phyloP scores from a whole-genome alignment of 2,797 vertebrate species.

The Rhinatrema bivittatum region DNA sequence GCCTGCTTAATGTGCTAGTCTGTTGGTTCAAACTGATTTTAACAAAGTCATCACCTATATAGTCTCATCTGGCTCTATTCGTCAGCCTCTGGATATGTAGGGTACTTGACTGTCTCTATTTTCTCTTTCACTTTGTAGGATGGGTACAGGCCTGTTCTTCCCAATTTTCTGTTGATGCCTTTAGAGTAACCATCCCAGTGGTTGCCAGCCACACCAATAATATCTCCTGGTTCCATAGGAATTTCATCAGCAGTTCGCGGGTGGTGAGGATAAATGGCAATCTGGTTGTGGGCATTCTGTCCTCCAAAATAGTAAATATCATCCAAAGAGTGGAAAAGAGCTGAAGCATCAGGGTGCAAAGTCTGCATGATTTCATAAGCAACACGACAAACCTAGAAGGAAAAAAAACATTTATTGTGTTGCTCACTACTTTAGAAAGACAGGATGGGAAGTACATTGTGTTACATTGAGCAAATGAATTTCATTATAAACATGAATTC shows the following conservation, averaged over 20 bases:
- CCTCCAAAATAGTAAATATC: slow-evolving; percentile 98
- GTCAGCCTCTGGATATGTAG: slow-evolving; percentile 89
- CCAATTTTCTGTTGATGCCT: slow-evolving; percentile 92
- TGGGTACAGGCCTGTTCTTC: slow-evolving; percentile 91
- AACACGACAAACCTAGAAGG: slow-evolving; percentile 86
- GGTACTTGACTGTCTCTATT: slow-evolving; percentile 94
- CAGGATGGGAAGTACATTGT: too few relatives aligned
- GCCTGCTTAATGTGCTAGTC: slow-evolving; percentile 34
- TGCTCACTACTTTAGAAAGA: too few relatives aligned
- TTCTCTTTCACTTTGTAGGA: slow-evolving; percentile 97
- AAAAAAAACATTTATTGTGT: slow-evolving; percentile 16
- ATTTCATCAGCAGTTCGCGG: slow-evolving; percentile 85
- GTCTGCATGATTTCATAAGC: slow-evolving; percentile 98
- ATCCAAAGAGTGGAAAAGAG: slow-evolving; percentile 90
- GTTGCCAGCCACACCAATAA: slow-evolving; percentile 94
- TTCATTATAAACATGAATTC: too few relatives aligned
- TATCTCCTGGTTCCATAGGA: slow-evolving; percentile 87
- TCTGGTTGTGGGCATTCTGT: slow-evolving; percentile 95
- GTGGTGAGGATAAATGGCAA: slow-evolving; percentile 87
- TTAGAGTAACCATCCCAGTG: slow-evolving; percentile 98
- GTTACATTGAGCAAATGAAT: too few relatives aligned
- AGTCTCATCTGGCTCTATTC: slow-evolving; percentile 52
- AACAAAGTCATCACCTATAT: slow-evolving; percentile 7
- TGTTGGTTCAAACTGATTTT: slow-evolving; percentile 31
- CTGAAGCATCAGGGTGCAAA: slow-evolving; percentile 89